Conservation (phyloP, 2,113 vertebrate genomes). For the Poicephalus gulielmi region DNA sequence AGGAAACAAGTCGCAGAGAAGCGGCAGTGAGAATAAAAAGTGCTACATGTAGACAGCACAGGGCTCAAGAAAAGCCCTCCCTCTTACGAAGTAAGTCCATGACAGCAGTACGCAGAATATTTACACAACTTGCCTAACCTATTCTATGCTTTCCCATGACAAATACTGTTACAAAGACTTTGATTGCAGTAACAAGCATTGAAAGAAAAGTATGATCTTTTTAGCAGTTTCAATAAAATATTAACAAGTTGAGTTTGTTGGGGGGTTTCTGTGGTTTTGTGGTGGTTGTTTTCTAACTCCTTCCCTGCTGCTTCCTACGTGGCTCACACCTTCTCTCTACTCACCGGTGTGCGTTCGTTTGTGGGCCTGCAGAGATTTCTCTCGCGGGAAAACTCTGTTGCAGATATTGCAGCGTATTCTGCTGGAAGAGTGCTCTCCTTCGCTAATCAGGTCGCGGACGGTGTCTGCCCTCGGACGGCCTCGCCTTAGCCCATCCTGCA, state of each 20-base stretch:
- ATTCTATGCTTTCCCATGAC: fast-evolving
- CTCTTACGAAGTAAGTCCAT: too few species aligned
- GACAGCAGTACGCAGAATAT: background rate
- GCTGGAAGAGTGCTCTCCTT: constrained; percentile 95
- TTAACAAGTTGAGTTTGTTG: too few species aligned
- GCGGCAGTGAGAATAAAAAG: background rate
- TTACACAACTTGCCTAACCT: background rate
- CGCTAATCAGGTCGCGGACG: constrained; percentile 91
- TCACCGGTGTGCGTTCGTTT: constrained; percentile 97
- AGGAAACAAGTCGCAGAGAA: background rate
- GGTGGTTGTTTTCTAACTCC: background rate
- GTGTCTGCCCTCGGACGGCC: constrained; percentile 94
- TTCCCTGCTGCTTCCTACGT: fast-evolving
- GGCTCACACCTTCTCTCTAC: background rate
- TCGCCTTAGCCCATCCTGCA: constrained; percentile 88
- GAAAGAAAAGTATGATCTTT: background rate
- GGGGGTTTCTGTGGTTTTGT: background rate
- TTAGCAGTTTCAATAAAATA: background rate
- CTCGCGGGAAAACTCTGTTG: constrained; percentile 94
- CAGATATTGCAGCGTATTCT: constrained; percentile 97
- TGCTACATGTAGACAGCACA: fast-evolving
- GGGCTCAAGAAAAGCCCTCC: too few species aligned
- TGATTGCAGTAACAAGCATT: background rate
- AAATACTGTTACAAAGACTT: background rate
- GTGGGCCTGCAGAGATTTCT: constrained; percentile 97